Conservation (phyloP, 2,113 vertebrate genomes). For the Triplophysa tibetana region DNA sequence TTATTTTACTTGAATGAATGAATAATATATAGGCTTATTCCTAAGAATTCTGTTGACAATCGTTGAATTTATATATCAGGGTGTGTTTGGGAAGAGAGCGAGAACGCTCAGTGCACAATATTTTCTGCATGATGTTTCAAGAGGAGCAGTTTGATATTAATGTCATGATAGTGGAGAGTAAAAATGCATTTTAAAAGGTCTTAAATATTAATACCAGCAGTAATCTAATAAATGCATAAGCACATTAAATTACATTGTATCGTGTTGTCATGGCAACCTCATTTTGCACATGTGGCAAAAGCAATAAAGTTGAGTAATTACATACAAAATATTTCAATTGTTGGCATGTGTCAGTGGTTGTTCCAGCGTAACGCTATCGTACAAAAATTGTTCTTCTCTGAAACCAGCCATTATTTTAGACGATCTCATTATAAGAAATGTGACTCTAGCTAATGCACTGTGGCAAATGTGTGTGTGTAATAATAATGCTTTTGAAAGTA, state of each 20-base stretch:
- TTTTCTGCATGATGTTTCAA: conserved; percentile 15
- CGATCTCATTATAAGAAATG: background rate
- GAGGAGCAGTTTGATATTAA: conserved; percentile 32
- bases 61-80: conserved; percentile 23
- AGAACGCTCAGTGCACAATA: background rate
- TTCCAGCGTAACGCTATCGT: background rate
- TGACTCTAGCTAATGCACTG: conserved; percentile 13
- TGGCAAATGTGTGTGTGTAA: background rate
- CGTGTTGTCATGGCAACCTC: conserved; percentile 10
- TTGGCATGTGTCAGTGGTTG: background rate
- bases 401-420: conserved; percentile 30
- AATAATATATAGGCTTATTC: conserved; percentile 12
- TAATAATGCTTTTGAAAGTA: conserved; percentile 23
- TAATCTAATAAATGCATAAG: conserved; percentile 11
- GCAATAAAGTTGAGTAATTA: conserved; percentile 29
- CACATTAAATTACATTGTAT: conserved; percentile 28
- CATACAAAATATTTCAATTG: conserved; percentile 18
- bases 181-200: conserved; percentile 32
- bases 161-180: conserved; percentile 27
- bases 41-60: conserved; percentile 12
- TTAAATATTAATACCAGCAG: conserved; percentile 40
- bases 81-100: background rate
- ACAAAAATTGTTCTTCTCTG: background rate
- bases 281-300: conserved; percentile 1
- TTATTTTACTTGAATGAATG: conserved; percentile 15